Evolutionary conservation across 2,113 vertebrate species (phyloP), one percentile per base, ranked within the genome.

Genomic region (Ploceus nigricollis): DNA sequence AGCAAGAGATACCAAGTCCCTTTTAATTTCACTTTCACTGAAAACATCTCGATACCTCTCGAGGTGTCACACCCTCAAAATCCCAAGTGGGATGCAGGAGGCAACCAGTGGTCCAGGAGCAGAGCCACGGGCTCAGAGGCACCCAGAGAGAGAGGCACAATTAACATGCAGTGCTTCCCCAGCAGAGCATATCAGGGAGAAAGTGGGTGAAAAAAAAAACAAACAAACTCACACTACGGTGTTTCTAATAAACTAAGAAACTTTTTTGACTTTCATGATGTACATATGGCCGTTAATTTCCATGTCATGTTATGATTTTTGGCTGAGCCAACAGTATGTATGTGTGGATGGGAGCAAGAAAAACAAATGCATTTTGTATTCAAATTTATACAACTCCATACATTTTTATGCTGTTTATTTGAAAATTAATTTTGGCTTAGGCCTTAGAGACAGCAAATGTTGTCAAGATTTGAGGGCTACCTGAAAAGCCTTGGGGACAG

Each of bases 381-480:
- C 98, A 98, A 98, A 98, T 98, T 98, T 98, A 98, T 98, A 98
- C 98, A 98, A 98, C 98, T 98, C 98, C 98, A 98, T 98, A 98
- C 98, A 98, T 98, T 98, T 98, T 98, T 98, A 98, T 98, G 98
- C 98, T 98, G 98, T 98, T 98, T 98, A 98, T 98, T 98, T 98
- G 98, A 98, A 98, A 98, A 98, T 98, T 98, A 98, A 98, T 98
- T 98, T 98, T 98, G 98, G 98, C 97, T 98, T 97, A 98, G 97
- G 98, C 98, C 98, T 98, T 97, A 97, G 98, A 98, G 98, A 98
- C 98, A 98, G 98, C 98, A 98, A 98, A 98, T 97, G 98, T 98
- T 98, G 98, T 98, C 98, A 98, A 98, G 98, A 98, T 98, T 98
- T 98, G 98, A 98, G 98, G 98, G 98, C 98, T 98, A 98, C 98